These are phyloP conservation scores for Odontocerum albicorne DNA, from an alignment of 2,888 invertebrate genomes.

Conservation along the genomic window DNA sequence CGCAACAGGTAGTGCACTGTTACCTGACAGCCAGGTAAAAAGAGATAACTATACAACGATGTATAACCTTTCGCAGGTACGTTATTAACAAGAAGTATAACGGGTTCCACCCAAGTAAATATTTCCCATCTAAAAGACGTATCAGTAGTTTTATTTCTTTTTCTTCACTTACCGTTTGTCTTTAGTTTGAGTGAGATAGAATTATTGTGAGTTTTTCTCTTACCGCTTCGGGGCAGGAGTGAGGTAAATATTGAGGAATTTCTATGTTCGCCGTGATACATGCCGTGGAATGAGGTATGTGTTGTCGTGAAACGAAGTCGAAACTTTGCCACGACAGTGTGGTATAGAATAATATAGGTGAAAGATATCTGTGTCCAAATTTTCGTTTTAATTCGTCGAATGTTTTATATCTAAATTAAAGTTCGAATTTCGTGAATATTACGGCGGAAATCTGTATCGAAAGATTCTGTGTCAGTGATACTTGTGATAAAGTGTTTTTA, in stretches of 20 bases:
- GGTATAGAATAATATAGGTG: slow-evolving; percentile 16
- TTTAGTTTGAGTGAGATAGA: slow-evolving; percentile 10
- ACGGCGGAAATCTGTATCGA: too few relatives aligned
- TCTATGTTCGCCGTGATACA: slow-evolving; percentile 32
- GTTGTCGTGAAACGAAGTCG: slow-evolving; percentile 24
- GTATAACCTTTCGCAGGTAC: too few relatives aligned
- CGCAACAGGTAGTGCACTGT: slow-evolving; percentile 2
- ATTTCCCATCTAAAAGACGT: slow-evolving; percentile 11
- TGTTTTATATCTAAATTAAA: too few relatives aligned
- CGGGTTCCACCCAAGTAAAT: slow-evolving; percentile 25
- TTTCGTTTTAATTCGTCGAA: too few relatives aligned
- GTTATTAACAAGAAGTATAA: slow-evolving; percentile 16
- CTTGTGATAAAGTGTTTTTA: too few relatives aligned
- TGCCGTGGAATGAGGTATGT: slow-evolving; percentile 28
- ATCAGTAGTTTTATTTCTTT: slow-evolving; percentile 4
- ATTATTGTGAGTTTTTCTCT: neutral
- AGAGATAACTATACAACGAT: slow-evolving; percentile 6
- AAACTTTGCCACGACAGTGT: slow-evolving; percentile 32
- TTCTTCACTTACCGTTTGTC: slow-evolving; percentile 1
- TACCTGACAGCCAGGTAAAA: slow-evolving; percentile 4
- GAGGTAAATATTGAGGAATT: slow-evolving; percentile 37
- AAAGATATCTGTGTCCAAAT: too few relatives aligned
- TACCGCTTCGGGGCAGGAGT: slow-evolving; percentile 21
- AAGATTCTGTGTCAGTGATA: too few relatives aligned
- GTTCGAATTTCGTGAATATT: too few relatives aligned